Base-by-base conservation (phyloP, 2,797 vertebrate species). In the Enteromius unitaeniatus region DNA sequence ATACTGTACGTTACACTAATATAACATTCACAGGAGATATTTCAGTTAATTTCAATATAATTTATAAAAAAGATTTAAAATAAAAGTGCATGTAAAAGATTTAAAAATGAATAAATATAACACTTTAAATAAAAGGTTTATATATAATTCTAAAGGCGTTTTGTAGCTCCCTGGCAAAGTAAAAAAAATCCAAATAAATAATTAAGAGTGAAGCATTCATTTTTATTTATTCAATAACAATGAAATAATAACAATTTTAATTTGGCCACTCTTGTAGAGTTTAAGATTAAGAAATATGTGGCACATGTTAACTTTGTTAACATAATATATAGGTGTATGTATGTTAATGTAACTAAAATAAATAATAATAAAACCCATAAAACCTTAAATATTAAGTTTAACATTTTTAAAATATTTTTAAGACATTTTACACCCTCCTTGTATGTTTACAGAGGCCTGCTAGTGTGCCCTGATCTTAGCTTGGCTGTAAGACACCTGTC, bases 401-500 rank as follows among this genome's bases (percentile, higher is more conserved):
- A 45, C 13, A 49, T 34, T 17, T 19, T 65, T 19, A 0, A 34
- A 34, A 13, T 3, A 23, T 75, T 37, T 74, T 34, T n/a, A n/a
- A 34, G 49, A 15, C 21, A 74, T 74, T 74, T 74, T 55, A 10
- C 21, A 0, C 23, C 31, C 37, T 40, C 4, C 5, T 60, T 42
- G 19, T 34, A 40, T 9, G 74, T 76, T 31, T 58, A 26, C 53
- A 7, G 7, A 40, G 42, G 26, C 42, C 11, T 49, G 42, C 26
- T 64, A 47, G 23, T 31, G 17, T 40, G 9, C 23, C 62, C 58
- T 60, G n/a, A 15, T 62, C 19, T 81, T 17, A 31, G 37, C 40
- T 49, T 49, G 23, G 51, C 68, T 45, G 14, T 73, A 49, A 73
- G 21, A 70, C 53, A 81, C 68, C 21, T 78, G 45, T 79, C 47